Evolutionary conservation across 2,113 vertebrate genomes (phyloP).

Genomic region (Indicator indicator): DNA sequence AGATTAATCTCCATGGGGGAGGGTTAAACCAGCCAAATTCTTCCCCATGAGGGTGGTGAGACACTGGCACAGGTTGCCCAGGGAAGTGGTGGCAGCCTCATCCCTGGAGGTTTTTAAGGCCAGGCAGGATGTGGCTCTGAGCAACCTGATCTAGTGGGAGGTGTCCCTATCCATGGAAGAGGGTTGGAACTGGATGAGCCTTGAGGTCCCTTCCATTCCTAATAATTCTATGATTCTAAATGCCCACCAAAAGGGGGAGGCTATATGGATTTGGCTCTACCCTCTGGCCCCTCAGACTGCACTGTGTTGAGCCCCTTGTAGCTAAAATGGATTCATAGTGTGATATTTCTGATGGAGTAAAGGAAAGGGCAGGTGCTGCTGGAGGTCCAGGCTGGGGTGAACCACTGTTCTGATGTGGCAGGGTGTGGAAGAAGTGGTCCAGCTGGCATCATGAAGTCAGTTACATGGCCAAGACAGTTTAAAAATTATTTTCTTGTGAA

Average conservation of each 20-base stretch:
- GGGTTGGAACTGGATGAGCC: no score
- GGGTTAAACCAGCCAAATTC: not conserved
- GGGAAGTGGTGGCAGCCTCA: no score
- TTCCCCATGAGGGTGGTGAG: no score
- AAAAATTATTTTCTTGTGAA: not conserved
- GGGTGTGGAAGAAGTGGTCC: not conserved
- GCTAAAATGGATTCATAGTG: not conserved
- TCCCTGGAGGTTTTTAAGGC: no score
- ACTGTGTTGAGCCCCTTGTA: not conserved
- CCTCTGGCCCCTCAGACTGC: fast-evolving
- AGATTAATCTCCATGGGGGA: not conserved
- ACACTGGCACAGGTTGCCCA: no score
- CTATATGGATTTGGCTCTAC: not conserved
- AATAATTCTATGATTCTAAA: no score
- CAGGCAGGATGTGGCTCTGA: no score
- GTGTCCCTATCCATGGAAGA: no score
- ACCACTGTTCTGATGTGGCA: not conserved
- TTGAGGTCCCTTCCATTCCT: no score
- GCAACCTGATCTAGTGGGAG: no score
- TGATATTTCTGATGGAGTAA: constrained; percentile 1
- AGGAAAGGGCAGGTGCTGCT: not conserved
- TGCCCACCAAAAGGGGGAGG: not conserved
- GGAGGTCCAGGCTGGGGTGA: not conserved
- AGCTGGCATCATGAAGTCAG: not conserved
- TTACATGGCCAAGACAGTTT: not conserved